These are phyloP conservation scores for Herpetotheres cachinnans DNA, from an alignment of 2,113 vertebrate species.

Conservation along the genomic window DNA sequence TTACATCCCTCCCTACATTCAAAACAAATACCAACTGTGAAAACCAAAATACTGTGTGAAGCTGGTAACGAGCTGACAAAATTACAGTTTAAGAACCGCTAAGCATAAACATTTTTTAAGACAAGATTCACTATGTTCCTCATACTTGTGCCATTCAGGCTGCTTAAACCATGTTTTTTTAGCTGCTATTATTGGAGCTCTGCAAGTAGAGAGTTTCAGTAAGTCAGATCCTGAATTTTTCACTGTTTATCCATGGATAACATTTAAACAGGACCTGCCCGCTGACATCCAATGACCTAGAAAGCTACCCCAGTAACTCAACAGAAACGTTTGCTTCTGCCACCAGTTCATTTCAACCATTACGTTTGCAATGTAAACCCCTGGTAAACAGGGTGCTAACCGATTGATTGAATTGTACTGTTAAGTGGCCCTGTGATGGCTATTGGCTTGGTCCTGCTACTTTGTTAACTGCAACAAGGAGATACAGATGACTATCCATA, in stretches of 20 bases:
- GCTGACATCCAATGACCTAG: neutral
- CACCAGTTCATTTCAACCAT: neutral
- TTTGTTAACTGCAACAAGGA: neutral
- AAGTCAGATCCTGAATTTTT: neutral
- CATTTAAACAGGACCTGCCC: neutral
- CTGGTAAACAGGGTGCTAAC: neutral
- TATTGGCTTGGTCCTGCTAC: neutral
- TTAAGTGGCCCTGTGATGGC: neutral
- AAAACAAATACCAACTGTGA: slow-evolving; percentile 12
- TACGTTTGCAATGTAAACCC: neutral
- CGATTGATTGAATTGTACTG: neutral
- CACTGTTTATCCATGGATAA: neutral
- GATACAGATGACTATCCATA: neutral
- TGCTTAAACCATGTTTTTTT: neutral
- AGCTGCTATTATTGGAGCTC: neutral
- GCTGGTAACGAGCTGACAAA: neutral
- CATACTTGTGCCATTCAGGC: neutral
- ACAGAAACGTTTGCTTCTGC: neutral
- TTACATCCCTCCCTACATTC: neutral
- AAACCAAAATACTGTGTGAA: slow-evolving; percentile 8
- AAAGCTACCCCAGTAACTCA: neutral
- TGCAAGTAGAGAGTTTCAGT: neutral
- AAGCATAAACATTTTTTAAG: neutral
- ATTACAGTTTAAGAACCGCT: neutral
- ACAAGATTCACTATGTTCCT: neutral